Conservation (phyloP, 2,113 vertebrate genomes). For the Mohoua ochrocephala region DNA sequence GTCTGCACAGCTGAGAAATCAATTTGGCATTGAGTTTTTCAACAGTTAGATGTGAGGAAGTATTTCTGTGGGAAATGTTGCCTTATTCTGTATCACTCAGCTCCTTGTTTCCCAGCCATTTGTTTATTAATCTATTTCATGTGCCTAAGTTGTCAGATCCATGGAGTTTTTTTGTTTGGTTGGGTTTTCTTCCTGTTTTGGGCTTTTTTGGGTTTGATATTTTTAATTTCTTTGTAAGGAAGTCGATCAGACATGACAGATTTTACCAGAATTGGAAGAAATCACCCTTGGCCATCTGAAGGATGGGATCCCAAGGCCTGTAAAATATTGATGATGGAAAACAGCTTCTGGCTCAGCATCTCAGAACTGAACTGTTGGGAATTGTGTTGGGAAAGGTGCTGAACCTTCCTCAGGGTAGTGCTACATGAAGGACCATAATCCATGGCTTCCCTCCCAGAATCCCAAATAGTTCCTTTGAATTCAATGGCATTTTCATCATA, state of each 20-base stretch:
- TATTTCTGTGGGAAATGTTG: neutral
- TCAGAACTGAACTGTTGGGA: neutral
- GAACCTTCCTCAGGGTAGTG: neutral
- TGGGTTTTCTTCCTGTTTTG: neutral
- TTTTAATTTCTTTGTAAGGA: neutral
- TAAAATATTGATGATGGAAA: neutral
- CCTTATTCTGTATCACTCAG: neutral
- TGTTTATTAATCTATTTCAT: neutral
- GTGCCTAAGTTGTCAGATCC: neutral
- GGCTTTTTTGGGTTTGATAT: neutral
- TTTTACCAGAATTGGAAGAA: neutral
- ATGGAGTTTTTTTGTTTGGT: accelerated
- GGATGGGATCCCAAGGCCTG: neutral
- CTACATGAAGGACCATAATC: neutral
- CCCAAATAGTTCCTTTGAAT: neutral
- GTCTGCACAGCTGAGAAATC: neutral
- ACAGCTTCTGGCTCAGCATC: neutral
- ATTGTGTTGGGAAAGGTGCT: neutral
- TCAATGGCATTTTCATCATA: neutral
- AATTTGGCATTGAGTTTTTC: neutral
- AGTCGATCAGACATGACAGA: neutral
- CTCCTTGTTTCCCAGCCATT: neutral
- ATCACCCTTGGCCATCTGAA: neutral
- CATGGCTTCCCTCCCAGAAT: neutral
- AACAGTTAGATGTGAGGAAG: neutral